phyloP scores from a whole-genome alignment of 2,113 vertebrate genomes.

The Morphnarchus princeps region DNA sequence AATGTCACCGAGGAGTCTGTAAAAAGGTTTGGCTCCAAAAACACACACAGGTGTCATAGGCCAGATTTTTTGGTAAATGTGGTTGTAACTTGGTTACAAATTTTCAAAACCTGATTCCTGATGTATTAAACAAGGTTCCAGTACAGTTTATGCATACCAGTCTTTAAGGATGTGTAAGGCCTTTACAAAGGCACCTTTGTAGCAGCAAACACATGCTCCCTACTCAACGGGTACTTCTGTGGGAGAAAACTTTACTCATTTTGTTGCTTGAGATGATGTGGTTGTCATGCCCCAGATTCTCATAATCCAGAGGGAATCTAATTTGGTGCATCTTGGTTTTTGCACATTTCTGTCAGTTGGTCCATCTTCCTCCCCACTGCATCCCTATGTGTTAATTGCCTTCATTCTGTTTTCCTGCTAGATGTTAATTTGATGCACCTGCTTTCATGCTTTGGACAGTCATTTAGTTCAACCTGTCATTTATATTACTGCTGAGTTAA shows the following conservation, averaged over 20 bases:
- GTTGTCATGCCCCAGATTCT: neutral
- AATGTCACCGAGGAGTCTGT: neutral
- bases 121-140: neutral
- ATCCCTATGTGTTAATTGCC: neutral
- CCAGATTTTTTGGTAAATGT: neutral
- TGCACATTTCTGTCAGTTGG: neutral
- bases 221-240: accelerated
- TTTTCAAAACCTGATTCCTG: neutral
- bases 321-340: neutral
- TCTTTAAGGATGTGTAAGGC: neutral
- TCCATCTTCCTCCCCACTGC: neutral
- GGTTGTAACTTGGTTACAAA: neutral
- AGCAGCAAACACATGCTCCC: neutral
- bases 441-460: neutral
- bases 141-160: neutral
- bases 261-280: neutral
- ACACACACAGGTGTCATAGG: neutral
- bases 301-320: neutral
- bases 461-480: neutral
- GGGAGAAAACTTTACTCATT: neutral
- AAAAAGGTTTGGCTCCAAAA: neutral
- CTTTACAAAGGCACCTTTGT: neutral
- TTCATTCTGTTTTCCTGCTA: neutral
- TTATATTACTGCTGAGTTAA: neutral
- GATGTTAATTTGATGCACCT: neutral